Base-by-base conservation (phyloP, 2,113 vertebrate genomes). In the Hipposideros armiger region DNA sequence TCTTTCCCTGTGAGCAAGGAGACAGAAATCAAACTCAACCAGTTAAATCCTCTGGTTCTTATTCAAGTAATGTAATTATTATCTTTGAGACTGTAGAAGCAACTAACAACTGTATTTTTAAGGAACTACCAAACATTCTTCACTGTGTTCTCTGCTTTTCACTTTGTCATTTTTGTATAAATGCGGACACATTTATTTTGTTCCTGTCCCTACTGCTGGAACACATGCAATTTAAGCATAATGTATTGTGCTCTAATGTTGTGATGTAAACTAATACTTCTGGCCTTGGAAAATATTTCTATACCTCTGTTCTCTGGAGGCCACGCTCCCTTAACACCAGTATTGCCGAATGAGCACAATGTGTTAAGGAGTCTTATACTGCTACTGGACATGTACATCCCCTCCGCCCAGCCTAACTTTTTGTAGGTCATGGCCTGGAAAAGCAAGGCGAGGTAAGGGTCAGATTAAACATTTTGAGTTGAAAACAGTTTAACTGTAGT, bases 61-160 rank as follows among this genome's bases (percentile, higher is more conserved):
- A 62, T 92, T 88, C 66, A 89, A 64, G 52, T 83, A 89, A 60
- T 82, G 17, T 67, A 74, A 88, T 91, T 91, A 47, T 74, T 94
- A 47, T 74, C 74, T 96, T 89, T 93, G 85, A 91, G 62, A 86
- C 69, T 80, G 10, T 83, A 60, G 69, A 82, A 78, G 24, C 87
- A 93, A 50, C 66, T 92, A 67, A 50, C n/a, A 78, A 50, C 47
- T 88, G 73, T 92, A 47, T 89, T 94, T 77, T 77, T 93, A 94
- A 86, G 76, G 93, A 91, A 86, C 73, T 94, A 87, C 86, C 73
- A 91, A 74, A 60, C 66, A 64, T 54, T 94, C 26, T 91, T 90
- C 97, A 96, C 93, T 95, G 81, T 93, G 72, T 73, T 73, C 40
- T 83, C 47, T 92, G 66, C 72, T 90, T 92, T 70, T 81, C 69